Percentiles rank a stretch among this genome's conserved stretches.
These are phyloP conservation scores for Sinocyclocheilus anshuiensis DNA, from an alignment of 2,113 vertebrate genomes.

Conservation along the genomic window DNA sequence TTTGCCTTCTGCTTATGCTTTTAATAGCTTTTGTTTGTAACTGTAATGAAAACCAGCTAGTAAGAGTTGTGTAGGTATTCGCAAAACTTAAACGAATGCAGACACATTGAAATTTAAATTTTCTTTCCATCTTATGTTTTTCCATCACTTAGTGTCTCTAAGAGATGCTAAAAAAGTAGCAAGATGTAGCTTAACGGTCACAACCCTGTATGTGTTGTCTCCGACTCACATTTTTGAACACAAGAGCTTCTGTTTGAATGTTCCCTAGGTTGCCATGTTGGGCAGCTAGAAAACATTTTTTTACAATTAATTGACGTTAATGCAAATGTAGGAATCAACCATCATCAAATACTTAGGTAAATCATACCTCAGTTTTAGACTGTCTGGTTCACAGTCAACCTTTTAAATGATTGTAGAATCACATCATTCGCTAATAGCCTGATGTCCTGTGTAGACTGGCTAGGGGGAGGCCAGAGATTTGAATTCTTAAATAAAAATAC, in stretches of 20 bases:
- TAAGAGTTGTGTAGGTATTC: neutral
- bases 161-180: neutral
- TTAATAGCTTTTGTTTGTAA: neutral
- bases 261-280: neutral
- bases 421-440: neutral
- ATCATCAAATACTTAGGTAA: neutral
- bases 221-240: neutral
- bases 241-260: neutral
- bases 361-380: neutral
- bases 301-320: neutral
- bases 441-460: conserved; percentile 32
- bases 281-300: neutral
- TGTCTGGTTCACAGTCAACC: neutral
- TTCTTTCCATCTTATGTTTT: neutral
- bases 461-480: conserved; percentile 57
- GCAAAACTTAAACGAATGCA: neutral
- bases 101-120: neutral
- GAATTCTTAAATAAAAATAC: conserved; percentile 57
- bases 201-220: neutral
- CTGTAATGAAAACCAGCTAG: neutral
- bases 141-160: neutral
- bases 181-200: neutral
- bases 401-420: conserved; percentile 25
- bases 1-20: neutral
- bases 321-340: conserved; percentile 1